phyloP scores from a whole-genome alignment of 1,140 invertebrate species.

The Polypedilum vanderplanki region DNA sequence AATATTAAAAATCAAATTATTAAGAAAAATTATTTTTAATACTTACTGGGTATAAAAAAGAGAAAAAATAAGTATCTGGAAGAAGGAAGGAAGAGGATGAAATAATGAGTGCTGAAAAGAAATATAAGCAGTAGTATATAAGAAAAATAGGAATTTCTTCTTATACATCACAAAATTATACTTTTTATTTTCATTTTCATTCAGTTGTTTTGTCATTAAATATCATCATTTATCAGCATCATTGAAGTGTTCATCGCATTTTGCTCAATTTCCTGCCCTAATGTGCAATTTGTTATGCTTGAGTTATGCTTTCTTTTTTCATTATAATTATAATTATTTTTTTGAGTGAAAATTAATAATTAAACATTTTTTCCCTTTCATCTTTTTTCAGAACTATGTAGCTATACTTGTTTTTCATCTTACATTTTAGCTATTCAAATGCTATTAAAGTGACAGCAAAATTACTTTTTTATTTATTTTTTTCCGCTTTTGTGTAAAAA shows the following conservation, averaged over 20 bases:
- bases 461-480: background rate
- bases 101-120: no score
- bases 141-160: no score
- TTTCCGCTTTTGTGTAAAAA: no score
- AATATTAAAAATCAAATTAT: no score
- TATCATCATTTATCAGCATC: conserved; percentile 18
- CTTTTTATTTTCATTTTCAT: conserved; percentile 15
- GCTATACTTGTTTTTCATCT: background rate
- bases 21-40: no score
- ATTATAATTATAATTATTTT: background rate
- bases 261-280: conserved; percentile 17
- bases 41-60: no score
- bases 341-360: conserved; percentile 24
- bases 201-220: conserved; percentile 8
- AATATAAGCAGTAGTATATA: no score
- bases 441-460: conserved; percentile 22
- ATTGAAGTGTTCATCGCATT: conserved; percentile 21
- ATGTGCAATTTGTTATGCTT: conserved; percentile 14
- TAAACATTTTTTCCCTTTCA: background rate
- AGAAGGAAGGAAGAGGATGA: no score
- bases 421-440: background rate
- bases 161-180: conserved; percentile 28
- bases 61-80: no score
- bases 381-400: background rate
- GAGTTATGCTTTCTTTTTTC: background rate